Base-by-base conservation (phyloP, 2,888 invertebrate species). In the Heterodera filipjevi region DNA sequence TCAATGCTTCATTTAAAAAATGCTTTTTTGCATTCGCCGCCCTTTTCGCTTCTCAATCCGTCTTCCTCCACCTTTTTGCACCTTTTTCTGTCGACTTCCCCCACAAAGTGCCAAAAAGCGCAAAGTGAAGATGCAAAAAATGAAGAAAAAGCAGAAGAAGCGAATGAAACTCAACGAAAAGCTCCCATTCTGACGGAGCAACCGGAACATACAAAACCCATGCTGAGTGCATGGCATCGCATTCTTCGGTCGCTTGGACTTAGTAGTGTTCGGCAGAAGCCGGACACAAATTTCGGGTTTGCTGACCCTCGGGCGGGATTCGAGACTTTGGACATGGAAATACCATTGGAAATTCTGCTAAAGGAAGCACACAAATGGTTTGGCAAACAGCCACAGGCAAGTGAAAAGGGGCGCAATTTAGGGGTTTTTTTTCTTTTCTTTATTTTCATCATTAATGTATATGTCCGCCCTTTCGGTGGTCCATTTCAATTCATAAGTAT, bases 281-380 rank as follows among this genome's bases (percentile, higher is more conserved):
- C 82, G 12, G 86, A 86, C 22, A 81, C 86, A 27, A 86, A 84
- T 76, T 81, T 84, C n/a, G 85, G 84, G 59, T 85, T 83, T 68
- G 85, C 86, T 27, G 86, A 87, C 80, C 78, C 77, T 30, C 86
- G 84, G 79, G 22, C 44, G n/a, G 85, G 86, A 32, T 81, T 85
- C 1, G 79, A 73, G 3, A 83, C 84, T 39, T 85, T 83, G 70
- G 85, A 87, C 79, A 82, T 82, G 6, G 84, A 85, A 16, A 76
- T 82, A 35, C 81, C 85, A 12, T 49, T 84, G 44, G 81, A 85
- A 76, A 86, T 86, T 44, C 64, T 87, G 2, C 53, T 85, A 6
- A 82, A 82, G 35, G 84, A 82, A 53, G 79, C 81, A 33, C 86
- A 85, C 10, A 66, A 77, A 39, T 79, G 84, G 6, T 49, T 84